phyloP scores from a whole-genome alignment of 2,888 invertebrate genomes.

The Cheilosia soror region DNA sequence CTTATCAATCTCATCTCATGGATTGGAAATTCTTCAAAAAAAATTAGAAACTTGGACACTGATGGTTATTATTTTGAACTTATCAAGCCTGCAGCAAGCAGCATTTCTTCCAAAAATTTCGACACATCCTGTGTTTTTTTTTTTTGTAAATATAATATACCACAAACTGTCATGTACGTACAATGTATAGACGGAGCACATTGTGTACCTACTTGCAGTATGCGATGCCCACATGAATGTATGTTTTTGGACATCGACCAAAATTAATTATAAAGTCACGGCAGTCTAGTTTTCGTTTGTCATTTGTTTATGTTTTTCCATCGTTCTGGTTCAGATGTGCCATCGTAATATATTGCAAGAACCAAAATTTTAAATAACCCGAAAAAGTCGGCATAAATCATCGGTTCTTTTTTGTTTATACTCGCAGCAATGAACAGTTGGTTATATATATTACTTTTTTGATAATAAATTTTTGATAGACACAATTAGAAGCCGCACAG shows the following conservation, averaged over 20 bases:
- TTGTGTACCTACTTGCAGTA: slow-evolving; percentile 31
- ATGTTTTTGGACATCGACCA: slow-evolving; percentile 67
- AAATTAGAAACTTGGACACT: no score
- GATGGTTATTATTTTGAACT: no score
- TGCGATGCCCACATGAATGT: not conserved
- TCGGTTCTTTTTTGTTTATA: slow-evolving; percentile 26
- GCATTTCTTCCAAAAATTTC: no score
- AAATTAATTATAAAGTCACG: slow-evolving; percentile 71
- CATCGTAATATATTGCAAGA: slow-evolving; percentile 12
- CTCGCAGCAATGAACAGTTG: not conserved
- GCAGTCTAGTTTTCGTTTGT: slow-evolving; percentile 67
- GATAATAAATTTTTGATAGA: slow-evolving; percentile 35
- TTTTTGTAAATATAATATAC: no score
- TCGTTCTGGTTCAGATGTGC: slow-evolving; percentile 25
- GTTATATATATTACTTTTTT: not conserved
- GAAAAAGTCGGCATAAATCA: slow-evolving; percentile 59
- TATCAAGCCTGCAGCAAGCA: no score
- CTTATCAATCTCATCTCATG: no score
- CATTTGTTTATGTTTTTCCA: slow-evolving; percentile 67
- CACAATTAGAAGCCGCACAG: slow-evolving; percentile 10
- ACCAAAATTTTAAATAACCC: slow-evolving; percentile 24
- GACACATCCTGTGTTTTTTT: no score
- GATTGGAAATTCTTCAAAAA: no score
- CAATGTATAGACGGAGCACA: slow-evolving; percentile 27
- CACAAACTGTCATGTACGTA: not conserved